Evolutionary conservation across 2,888 invertebrate genomes (phyloP).

Genomic region (Eupsilia transversa): DNA sequence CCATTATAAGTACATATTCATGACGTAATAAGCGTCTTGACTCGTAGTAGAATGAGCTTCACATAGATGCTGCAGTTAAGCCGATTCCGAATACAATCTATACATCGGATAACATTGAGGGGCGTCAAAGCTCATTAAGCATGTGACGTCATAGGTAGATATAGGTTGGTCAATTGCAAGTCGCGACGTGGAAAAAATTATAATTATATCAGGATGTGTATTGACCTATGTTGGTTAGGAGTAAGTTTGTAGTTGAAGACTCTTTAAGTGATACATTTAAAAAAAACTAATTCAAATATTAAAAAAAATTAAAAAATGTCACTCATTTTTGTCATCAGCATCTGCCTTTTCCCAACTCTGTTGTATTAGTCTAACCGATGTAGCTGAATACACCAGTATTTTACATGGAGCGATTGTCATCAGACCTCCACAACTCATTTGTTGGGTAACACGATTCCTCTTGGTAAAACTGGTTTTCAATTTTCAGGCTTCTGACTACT

Average conservation of each 20-base stretch:
- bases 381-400: background rate
- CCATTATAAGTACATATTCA: background rate
- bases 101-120: slow-evolving; percentile 26
- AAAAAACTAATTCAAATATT: too few relatives aligned
- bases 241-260: background rate
- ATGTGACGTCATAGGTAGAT: slow-evolving; percentile 23
- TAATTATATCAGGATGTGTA: background rate
- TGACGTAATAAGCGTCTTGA: slow-evolving; percentile 27
- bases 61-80: slow-evolving; percentile 37
- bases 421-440: background rate
- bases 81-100: slow-evolving; percentile 42
- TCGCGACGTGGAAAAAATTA: background rate
- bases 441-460: background rate
- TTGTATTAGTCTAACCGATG: background rate
- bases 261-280: too few relatives aligned
- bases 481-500: background rate
- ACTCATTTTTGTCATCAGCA: background rate
- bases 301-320: too few relatives aligned
- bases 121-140: slow-evolving; percentile 46
- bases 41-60: slow-evolving; percentile 13
- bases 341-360: background rate
- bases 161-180: background rate
- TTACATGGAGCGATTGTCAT: too few relatives aligned
- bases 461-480: background rate
- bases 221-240: background rate